Conservation (phyloP, 2,888 invertebrate species). For the Carcina quercana region DNA sequence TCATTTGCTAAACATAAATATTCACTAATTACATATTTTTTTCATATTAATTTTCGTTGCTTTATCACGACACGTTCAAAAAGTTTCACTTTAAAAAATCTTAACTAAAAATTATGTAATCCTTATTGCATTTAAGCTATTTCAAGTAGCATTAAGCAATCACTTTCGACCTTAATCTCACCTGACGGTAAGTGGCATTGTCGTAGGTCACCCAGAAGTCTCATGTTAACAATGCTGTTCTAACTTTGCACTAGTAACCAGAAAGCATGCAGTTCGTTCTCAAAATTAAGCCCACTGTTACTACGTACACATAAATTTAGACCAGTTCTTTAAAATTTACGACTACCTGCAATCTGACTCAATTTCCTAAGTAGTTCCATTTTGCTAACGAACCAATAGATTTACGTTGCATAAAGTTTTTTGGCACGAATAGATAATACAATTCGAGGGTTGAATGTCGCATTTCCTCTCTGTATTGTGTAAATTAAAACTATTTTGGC, state of each 20-base stretch:
- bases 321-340: constrained; percentile 11
- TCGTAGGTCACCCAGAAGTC: too few species aligned
- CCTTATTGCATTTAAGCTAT: too few species aligned
- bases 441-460: constrained; percentile 26
- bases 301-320: neutral
- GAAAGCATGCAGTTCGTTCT: neutral
- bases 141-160: too few species aligned
- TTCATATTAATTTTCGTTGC: too few species aligned
- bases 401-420: constrained; percentile 35
- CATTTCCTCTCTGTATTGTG: constrained; percentile 25
- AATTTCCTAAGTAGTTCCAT: constrained; percentile 45
- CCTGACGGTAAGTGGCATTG: too few species aligned
- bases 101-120: too few species aligned
- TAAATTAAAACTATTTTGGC: constrained; percentile 47
- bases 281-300: neutral
- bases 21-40: too few species aligned
- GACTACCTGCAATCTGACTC: constrained; percentile 34
- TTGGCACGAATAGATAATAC: constrained; percentile 32
- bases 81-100: too few species aligned
- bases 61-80: too few species aligned
- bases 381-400: constrained; percentile 40
- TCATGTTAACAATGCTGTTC: too few species aligned
- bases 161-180: too few species aligned
- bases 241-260: neutral
- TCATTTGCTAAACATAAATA: too few species aligned